phyloP scores from a whole-genome alignment of 1,140 invertebrate genomes.

The Tenebrio molitor region DNA sequence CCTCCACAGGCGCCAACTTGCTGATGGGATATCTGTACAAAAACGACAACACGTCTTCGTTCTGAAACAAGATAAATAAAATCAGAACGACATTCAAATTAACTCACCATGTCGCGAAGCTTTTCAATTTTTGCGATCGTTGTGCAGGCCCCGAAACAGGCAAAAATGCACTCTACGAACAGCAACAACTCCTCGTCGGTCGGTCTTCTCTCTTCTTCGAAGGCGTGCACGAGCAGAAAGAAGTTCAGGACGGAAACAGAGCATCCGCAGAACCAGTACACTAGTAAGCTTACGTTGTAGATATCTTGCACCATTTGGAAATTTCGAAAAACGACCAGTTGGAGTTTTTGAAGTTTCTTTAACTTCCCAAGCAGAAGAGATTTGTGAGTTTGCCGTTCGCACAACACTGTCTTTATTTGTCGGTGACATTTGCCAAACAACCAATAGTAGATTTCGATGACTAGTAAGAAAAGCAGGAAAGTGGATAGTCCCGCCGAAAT shows the following conservation, averaged over 20 bases:
- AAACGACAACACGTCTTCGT: background rate
- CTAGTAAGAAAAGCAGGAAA: too few relatives aligned
- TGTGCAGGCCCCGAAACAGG: background rate
- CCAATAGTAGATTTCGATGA: too few relatives aligned
- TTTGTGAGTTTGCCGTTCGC: background rate
- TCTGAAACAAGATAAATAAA: background rate
- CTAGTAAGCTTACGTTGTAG: too few relatives aligned
- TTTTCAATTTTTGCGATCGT: background rate
- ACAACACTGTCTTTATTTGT: background rate
- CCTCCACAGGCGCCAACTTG: background rate
- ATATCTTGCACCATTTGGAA: background rate
- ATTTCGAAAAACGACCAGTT: background rate
- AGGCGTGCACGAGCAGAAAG: background rate
- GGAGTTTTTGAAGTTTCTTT: background rate
- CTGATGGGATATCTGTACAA: conserved; percentile 1
- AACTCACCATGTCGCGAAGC: background rate
- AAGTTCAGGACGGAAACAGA: background rate
- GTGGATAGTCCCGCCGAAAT: too few relatives aligned
- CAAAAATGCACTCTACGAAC: background rate
- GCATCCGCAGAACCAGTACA: background rate
- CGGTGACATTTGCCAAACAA: too few relatives aligned
- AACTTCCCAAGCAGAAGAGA: background rate
- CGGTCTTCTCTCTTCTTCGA: background rate
- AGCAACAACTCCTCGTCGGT: background rate
- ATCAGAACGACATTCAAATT: too few relatives aligned